Evolutionary conservation across 2,888 invertebrate species (phyloP).

Genomic region (Hemaris fuciformis): DNA sequence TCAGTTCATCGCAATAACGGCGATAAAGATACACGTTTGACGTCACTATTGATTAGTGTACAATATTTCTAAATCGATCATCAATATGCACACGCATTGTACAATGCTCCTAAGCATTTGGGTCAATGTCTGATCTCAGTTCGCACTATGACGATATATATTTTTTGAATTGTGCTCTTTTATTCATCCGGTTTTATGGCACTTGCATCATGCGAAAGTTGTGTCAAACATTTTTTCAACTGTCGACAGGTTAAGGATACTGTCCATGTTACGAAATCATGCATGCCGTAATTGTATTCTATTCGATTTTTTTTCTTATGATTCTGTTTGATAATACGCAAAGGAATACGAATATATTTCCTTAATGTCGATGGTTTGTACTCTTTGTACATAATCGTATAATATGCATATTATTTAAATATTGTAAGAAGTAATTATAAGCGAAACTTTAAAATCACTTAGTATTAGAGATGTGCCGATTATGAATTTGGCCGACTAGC

Average conservation of each 20-base stretch:
- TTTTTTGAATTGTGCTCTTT: conserved; percentile 15
- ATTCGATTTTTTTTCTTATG: neutral
- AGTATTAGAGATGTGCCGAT: too few relatives aligned
- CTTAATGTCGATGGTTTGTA: too few relatives aligned
- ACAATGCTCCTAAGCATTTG: neutral
- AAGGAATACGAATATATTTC: too few relatives aligned
- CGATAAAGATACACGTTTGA: neutral
- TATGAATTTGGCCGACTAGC: too few relatives aligned
- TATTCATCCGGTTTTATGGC: conserved; percentile 22
- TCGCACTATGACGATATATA: neutral
- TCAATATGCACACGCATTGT: neutral
- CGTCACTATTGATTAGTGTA: neutral
- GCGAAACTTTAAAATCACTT: too few relatives aligned
- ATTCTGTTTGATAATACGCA: neutral
- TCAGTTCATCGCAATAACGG: neutral
- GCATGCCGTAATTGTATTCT: neutral
- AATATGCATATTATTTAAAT: too few relatives aligned
- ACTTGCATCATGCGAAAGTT: conserved; percentile 18
- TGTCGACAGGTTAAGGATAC: conserved; percentile 19
- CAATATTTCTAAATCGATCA: neutral
- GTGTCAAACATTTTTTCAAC: conserved; percentile 15
- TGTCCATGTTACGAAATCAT: conserved; percentile 7
- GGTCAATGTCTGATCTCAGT: neutral
- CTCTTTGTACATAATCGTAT: too few relatives aligned
- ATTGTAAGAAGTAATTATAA: too few relatives aligned